Base-by-base conservation (phyloP, 2,797 vertebrate species). In the Leptodactylus fallax region DNA sequence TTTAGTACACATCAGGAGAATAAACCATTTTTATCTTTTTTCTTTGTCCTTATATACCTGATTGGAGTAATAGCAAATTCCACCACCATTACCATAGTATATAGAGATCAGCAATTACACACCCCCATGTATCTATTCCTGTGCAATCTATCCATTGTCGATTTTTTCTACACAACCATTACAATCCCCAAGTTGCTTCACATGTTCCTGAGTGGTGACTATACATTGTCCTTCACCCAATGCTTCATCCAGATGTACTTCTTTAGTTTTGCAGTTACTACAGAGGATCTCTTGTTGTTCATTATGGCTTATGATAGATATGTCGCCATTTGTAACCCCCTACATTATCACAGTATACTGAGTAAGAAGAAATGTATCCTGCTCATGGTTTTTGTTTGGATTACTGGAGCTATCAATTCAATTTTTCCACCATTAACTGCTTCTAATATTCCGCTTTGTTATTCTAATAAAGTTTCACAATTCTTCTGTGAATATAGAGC, bases 401-500 rank as follows among this genome's bases (percentile, higher is more conserved):
- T 67, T 25, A 63, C 19, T 51, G 69, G 55, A 9, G 45, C 23
- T 19, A 9, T 55, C 12, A 83, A 83, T 65, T 76, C 80, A 3
- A 12, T 23, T 27, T 9, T 82, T 11, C 16, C 63, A 6, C 61
- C 69, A 6, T 51, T 51, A 1, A 25, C 58, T 49, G 13, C 65
- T 3, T 63, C 58, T 45, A 63, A 63, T 11, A n/a, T 83, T 16
- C 25, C 12, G 0, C 69, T 87, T 14, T 83, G 61, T 27, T 45
- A 55, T 45, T 61, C 81, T 8, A 36, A 65, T 58, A 67, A 12
- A 23, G 76, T 87, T 14, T 36, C 65, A 3, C 71, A 83, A 5
- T 87, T 78, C 47, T 69, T 83, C 51, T 87, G 86, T 79, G 72
- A 83, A 3, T 47, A 77, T 10, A 87, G 83, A 83, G 58, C 71